phyloP scores from a whole-genome alignment of 1,140 invertebrate species.

The Sycophila sp. region DNA sequence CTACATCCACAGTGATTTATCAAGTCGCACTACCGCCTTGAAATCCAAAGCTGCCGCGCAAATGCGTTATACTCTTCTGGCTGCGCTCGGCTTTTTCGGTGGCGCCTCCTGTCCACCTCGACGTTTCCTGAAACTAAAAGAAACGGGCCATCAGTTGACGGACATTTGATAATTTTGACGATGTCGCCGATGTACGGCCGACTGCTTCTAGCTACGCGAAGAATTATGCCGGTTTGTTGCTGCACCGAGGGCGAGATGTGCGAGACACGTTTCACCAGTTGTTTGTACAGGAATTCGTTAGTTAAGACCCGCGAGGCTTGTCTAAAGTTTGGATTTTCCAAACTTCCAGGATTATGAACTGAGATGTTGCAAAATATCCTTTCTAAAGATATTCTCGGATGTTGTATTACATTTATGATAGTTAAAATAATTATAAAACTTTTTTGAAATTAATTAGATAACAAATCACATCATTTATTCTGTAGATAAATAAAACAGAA shows the following conservation, averaged over 20 bases:
- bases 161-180: conserved; percentile 12
- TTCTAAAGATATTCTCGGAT: too few species aligned
- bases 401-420: too few species aligned
- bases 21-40: neutral
- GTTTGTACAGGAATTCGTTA: conserved; percentile 9
- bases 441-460: too few species aligned
- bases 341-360: too few species aligned
- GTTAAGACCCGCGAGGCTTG: too few species aligned
- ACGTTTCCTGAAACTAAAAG: conserved; percentile 22
- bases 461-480: too few species aligned
- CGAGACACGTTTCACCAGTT: neutral
- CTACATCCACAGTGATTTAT: conserved; percentile 36
- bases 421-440: too few species aligned
- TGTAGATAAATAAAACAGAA: too few species aligned
- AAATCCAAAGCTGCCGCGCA: neutral
- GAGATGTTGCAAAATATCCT: too few species aligned
- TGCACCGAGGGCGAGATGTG: too few species aligned
- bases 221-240: conserved; percentile 10
- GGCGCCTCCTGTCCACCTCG: neutral
- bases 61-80: neutral
- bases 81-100: neutral
- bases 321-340: neutral
- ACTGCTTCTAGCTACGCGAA: neutral
- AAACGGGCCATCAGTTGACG: neutral
- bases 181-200: neutral